phyloP scores from a whole-genome alignment of 2,113 vertebrate species.

The Gallinago undulata region DNA sequence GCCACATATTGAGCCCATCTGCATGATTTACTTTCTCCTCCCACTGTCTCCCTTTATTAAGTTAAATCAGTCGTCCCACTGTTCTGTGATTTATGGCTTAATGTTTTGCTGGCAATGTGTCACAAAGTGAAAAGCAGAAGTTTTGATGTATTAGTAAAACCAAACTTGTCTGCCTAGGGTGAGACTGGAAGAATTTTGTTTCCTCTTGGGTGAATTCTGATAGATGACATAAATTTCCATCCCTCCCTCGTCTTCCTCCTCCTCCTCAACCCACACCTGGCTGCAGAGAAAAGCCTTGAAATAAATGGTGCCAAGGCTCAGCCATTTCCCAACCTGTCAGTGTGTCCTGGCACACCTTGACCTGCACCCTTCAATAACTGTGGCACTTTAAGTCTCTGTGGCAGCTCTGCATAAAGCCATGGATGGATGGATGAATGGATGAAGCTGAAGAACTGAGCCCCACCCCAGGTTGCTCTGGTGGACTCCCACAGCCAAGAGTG shows the following conservation, averaged over 20 bases:
- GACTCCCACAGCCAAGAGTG: not conserved
- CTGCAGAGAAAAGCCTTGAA: not conserved
- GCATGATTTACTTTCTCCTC: conserved; percentile 34
- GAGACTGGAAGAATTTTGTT: not conserved
- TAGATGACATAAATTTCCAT: not conserved
- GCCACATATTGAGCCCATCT: not conserved
- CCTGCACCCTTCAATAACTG: not conserved
- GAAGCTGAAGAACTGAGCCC: not conserved
- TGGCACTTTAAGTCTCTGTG: not conserved
- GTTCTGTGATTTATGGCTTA: conserved; percentile 16
- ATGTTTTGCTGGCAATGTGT: not conserved
- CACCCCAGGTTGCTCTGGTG: not conserved
- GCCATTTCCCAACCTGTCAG: not conserved
- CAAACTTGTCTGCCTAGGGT: not conserved
- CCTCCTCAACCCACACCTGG: not conserved
- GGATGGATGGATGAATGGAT: not conserved
- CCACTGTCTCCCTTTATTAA: not conserved
- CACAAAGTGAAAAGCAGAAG: not conserved
- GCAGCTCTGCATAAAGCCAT: not conserved
- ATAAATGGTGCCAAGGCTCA: not conserved
- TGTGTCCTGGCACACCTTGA: not conserved
- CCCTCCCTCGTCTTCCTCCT: not conserved
- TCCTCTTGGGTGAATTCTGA: not conserved
- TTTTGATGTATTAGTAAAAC: conserved; percentile 13
- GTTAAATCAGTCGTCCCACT: conserved; percentile 18